phyloP scores from a whole-genome alignment of 1,140 invertebrate genomes.

The Papilio polyxenes region DNA sequence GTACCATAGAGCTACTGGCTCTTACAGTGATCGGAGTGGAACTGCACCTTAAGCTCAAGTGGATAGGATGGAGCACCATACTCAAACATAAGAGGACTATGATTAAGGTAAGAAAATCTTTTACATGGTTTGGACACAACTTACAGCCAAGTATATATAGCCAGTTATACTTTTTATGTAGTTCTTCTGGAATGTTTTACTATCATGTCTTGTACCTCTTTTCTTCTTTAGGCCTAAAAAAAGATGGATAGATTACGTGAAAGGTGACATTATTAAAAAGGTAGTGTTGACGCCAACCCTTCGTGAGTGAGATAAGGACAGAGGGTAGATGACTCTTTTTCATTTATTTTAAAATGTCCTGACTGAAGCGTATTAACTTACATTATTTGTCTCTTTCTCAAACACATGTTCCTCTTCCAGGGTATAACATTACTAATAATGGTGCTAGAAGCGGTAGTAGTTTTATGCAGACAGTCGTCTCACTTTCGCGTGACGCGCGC shows the following conservation, averaged over 20 bases:
- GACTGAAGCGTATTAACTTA: too few relatives aligned
- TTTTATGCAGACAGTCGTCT: conserved; percentile 90
- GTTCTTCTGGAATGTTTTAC: too few relatives aligned
- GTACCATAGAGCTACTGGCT: conserved; percentile 91
- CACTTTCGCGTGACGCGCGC: conserved; percentile 94
- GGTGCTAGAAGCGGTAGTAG: conserved; percentile 91
- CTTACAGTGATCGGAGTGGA: conserved; percentile 89
- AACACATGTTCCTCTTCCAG: conserved; percentile 71
- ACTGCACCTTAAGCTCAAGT: conserved; percentile 89
- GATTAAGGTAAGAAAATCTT: conserved; percentile 85
- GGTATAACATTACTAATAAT: conserved; percentile 89
- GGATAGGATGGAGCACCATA: conserved; percentile 93
- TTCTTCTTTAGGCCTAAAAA: too few relatives aligned
- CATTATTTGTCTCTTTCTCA: too few relatives aligned
- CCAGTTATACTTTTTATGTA: too few relatives aligned
- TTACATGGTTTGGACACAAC: not conserved
- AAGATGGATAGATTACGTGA: too few relatives aligned
- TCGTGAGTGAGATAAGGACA: too few relatives aligned
- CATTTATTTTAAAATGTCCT: not conserved
- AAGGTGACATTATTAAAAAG: too few relatives aligned
- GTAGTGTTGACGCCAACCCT: too few relatives aligned
- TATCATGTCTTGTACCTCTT: too few relatives aligned
- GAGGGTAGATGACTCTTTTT: conserved; percentile 1
- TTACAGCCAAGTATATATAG: not conserved
- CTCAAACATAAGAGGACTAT: conserved; percentile 91